A percentile compares a stretch with the other conserved stretches of the same genome.
Evolutionary conservation across 2,888 invertebrate genomes (phyloP).

Genomic region (Mesorhabditis belari): DNA sequence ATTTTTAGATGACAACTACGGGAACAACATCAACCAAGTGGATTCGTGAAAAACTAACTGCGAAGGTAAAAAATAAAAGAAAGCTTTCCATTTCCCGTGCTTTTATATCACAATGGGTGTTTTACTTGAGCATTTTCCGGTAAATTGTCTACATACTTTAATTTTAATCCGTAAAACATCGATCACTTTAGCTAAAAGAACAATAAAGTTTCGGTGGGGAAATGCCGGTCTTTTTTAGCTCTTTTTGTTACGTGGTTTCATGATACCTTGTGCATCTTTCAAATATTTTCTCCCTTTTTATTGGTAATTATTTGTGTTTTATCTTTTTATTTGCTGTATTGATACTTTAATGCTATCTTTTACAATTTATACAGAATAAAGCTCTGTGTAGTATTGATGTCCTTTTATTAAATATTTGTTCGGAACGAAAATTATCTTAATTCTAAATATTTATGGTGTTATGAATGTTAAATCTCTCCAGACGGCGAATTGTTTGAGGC

Average conservation of each 20-base stretch:
- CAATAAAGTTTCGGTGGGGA: too few species aligned
- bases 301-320: background rate
- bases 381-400: too few species aligned
- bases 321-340: background rate
- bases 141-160: background rate
- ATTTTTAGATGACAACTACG: slow-evolving; percentile 24
- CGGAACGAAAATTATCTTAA: too few species aligned
- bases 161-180: too few species aligned
- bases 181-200: too few species aligned
- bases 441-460: too few species aligned
- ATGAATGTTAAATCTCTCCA: too few species aligned
- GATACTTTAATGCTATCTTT: too few species aligned
- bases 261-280: background rate
- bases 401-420: too few species aligned
- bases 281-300: background rate
- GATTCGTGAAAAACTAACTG: slow-evolving; percentile 11
- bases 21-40: slow-evolving; percentile 29
- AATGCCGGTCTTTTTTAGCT: too few species aligned
- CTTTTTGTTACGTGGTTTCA: too few species aligned
- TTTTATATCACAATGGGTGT: background rate
- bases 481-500: background rate
- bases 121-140: background rate
- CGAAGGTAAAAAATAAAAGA: slow-evolving; percentile 1
- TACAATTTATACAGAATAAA: too few species aligned
- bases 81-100: background rate